These are phyloP conservation scores for Drosophila asahinai DNA, from an alignment of 1,140 invertebrate species.

Conservation along the genomic window DNA sequence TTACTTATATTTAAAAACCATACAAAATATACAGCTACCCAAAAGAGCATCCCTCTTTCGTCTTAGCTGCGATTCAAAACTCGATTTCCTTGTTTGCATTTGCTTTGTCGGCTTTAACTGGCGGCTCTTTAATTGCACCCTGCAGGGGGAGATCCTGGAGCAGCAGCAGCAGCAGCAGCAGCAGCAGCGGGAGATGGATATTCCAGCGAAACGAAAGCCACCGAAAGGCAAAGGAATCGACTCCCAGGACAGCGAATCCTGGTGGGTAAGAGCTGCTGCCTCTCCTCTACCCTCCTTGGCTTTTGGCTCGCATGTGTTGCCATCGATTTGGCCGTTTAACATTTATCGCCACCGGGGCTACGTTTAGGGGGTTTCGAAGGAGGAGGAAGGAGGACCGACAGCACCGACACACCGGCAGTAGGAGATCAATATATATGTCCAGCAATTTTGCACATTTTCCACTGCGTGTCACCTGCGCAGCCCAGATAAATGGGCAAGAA, in stretches of 20 bases:
- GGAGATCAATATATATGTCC: constrained; percentile 73
- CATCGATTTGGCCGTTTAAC: constrained; percentile 82
- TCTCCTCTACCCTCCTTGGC: constrained; percentile 14
- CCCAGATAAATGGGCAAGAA: constrained; percentile 71
- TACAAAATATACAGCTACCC: too few species aligned
- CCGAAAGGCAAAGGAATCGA: constrained; percentile 27
- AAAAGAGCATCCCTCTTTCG: constrained; percentile 19
- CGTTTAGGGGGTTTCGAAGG: not conserved
- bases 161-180: not conserved
- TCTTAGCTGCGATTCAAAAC: too few species aligned
- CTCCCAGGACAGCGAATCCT: constrained; percentile 25
- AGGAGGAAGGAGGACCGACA: not conserved
- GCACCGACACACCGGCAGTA: constrained; percentile 12
- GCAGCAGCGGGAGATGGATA: constrained; percentile 30
- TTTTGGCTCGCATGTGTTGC: constrained; percentile 70
- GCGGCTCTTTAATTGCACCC: constrained; percentile 49
- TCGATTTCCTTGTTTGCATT: constrained; percentile 44
- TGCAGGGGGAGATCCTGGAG: constrained; percentile 1
- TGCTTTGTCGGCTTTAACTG: constrained; percentile 53
- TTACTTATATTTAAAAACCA: too few species aligned
- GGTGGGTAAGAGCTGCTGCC: not conserved
- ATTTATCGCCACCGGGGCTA: constrained; percentile 63
- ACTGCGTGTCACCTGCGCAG: constrained; percentile 78
- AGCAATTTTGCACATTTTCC: constrained; percentile 77
- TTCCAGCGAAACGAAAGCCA: constrained; percentile 24